phyloP scores from a whole-genome alignment of 2,888 invertebrate genomes.

The Ophion ventricosus region DNA sequence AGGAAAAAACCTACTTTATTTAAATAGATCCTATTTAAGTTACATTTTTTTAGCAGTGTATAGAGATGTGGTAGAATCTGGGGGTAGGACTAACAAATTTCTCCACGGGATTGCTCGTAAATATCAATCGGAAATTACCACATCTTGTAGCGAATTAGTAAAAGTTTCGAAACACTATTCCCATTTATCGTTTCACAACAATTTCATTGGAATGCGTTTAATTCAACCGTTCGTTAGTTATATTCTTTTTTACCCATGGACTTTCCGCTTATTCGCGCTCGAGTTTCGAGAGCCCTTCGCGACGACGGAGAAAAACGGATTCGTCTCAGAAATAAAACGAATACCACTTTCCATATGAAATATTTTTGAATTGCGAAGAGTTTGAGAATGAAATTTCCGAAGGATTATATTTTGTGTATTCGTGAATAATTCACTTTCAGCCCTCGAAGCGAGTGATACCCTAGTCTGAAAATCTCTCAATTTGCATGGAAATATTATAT shows the following conservation, averaged over 20 bases:
- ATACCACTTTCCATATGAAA: background rate
- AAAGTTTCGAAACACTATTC: background rate
- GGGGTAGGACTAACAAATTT: no score
- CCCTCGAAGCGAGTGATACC: constrained; percentile 12
- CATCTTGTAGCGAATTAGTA: background rate
- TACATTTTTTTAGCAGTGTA: no score
- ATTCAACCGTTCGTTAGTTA: background rate
- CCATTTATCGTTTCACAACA: background rate
- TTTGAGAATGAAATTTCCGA: background rate
- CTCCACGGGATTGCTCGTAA: no score
- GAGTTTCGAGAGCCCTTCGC: no score
- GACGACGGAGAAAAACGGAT: background rate
- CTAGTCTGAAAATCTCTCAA: constrained; percentile 24
- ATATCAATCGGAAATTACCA: no score
- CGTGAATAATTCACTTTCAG: constrained; percentile 28
- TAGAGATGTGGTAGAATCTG: no score
- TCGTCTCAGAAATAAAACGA: background rate
- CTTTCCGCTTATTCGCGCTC: background rate
- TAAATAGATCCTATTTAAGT: no score
- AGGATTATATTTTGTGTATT: background rate
- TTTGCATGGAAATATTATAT: constrained; percentile 50
- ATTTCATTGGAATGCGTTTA: background rate
- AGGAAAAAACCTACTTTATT: no score
- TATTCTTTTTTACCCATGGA: no score
- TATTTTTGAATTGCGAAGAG: background rate